Evolutionary conservation across 2,888 invertebrate species (phyloP).

Genomic region (Lordiphosa andalusiaca): DNA sequence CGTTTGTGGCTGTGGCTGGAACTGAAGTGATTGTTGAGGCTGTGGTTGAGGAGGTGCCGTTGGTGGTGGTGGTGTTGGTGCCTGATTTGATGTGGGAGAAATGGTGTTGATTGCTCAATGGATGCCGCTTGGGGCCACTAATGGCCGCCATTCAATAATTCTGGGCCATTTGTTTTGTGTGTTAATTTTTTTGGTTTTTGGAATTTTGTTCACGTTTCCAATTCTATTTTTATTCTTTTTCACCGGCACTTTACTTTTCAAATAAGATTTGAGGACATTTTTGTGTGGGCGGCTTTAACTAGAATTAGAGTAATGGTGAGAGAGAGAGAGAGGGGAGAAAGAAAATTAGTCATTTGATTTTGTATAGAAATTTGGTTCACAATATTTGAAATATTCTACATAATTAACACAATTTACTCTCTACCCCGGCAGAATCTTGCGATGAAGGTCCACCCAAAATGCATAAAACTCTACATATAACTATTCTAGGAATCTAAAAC

Average conservation of each 20-base stretch:
- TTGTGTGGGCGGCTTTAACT: slow-evolving; percentile 17
- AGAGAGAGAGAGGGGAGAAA: no score
- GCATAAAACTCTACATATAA: no score
- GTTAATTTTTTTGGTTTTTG: slow-evolving; percentile 25
- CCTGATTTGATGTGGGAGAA: slow-evolving; percentile 75
- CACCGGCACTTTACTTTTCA: slow-evolving; percentile 17
- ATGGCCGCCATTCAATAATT: slow-evolving; percentile 86
- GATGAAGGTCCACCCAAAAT: no score
- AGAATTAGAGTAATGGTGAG: background rate
- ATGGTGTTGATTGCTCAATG: slow-evolving; percentile 70
- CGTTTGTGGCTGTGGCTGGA: slow-evolving; percentile 15
- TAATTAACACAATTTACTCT: no score
- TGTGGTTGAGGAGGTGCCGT: slow-evolving; percentile 24
- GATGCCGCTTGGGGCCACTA: slow-evolving; percentile 91
- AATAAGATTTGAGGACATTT: slow-evolving; percentile 37
- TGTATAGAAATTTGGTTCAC: no score
- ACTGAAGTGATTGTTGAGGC: slow-evolving; percentile 19
- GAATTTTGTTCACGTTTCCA: slow-evolving; percentile 25
- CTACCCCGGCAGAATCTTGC: no score
- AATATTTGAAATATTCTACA: no score
- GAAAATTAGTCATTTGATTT: no score
- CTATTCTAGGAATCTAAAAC: no score
- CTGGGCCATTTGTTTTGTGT: slow-evolving; percentile 69
- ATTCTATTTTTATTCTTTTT: slow-evolving; percentile 6
- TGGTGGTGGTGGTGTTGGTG: slow-evolving; percentile 25